These are phyloP conservation scores for Gnathonemus longibarbis DNA, from an alignment of 2,113 vertebrate species.

Conservation along the genomic window DNA sequence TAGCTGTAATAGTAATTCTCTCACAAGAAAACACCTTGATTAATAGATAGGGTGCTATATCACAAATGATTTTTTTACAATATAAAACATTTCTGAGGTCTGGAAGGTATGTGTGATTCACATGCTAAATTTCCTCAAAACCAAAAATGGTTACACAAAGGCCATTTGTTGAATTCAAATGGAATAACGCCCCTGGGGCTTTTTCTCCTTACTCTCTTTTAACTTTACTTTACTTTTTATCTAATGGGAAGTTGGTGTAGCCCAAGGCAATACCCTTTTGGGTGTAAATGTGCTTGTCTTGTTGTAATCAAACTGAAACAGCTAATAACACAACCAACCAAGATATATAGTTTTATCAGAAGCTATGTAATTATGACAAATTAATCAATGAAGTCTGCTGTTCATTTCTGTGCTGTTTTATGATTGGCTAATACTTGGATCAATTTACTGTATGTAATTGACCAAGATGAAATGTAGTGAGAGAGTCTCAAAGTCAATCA, in stretches of 20 bases:
- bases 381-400: neutral
- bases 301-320: neutral
- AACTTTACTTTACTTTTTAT: neutral
- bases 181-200: neutral
- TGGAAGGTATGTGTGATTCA: neutral
- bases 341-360: neutral
- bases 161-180: neutral
- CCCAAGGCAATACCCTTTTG: neutral
- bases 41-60: neutral
- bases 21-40: neutral
- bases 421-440: neutral
- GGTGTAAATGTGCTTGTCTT: neutral
- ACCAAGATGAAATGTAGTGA: neutral
- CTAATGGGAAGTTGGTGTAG: neutral
- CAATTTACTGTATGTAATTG: neutral
- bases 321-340: neutral
- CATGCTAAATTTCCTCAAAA: neutral
- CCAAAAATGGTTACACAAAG: neutral
- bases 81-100: neutral
- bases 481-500: neutral
- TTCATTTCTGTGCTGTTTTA: neutral
- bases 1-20: neutral
- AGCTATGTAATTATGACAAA: neutral
- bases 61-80: neutral
- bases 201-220: neutral